A percentile compares a stretch with the other conserved stretches of the same genome.
Evolutionary conservation across 64 coral and sea anemone genomes (phyloP).

Genomic region (Montipora foliosa): DNA sequence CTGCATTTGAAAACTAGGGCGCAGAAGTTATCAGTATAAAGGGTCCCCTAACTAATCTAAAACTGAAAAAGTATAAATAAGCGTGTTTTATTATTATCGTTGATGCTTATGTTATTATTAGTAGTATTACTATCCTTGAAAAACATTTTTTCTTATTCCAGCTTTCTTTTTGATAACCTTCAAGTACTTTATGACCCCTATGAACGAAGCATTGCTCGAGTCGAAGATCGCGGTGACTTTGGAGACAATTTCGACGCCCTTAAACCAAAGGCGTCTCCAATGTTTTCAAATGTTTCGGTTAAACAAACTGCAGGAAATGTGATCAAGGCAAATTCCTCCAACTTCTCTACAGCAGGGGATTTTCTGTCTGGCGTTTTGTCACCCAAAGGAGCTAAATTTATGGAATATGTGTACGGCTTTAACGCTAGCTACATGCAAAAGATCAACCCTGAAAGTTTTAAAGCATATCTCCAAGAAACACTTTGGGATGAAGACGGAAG

Average conservation of each 20-base stretch:
- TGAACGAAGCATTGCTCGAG: background rate
- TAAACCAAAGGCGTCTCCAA: conserved; percentile 1
- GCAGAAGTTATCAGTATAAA: too few species aligned
- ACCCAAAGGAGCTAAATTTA: background rate
- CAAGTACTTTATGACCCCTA: accelerated
- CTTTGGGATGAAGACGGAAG: background rate
- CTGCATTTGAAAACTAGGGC: too few species aligned
- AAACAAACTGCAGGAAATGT: background rate
- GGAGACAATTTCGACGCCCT: background rate
- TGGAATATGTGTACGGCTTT: background rate
- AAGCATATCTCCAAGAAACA: background rate
- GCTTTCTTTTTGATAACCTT: accelerated
- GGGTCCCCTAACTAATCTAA: too few species aligned
- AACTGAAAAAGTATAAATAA: too few species aligned
- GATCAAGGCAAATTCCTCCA: background rate
- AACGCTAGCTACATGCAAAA: background rate
- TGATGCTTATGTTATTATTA: too few species aligned
- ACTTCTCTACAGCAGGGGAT: background rate
- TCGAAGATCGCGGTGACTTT: conserved; percentile 1
- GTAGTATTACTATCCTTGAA: too few species aligned
- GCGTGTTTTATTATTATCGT: too few species aligned
- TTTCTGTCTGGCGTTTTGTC: conserved; percentile 9
- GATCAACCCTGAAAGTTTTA: background rate
- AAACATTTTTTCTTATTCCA: background rate
- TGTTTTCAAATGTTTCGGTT: background rate